Base-by-base conservation (phyloP, 2,888 invertebrate species). In the Eudasyphora cyanicolor region DNA sequence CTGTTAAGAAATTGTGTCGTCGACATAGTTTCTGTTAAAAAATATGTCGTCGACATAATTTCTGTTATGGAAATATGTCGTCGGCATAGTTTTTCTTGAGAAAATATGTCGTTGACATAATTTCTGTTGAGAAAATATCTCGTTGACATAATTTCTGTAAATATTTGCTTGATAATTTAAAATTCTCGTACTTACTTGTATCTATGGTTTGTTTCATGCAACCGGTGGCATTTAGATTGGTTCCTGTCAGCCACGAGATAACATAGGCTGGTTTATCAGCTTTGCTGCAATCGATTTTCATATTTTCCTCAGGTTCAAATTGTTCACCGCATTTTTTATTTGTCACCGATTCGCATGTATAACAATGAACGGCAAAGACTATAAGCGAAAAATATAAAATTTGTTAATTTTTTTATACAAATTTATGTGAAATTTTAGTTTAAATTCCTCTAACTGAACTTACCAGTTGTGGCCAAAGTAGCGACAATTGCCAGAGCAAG, bases 361-460 rank as follows among this genome's bases (percentile, higher is more conserved):
- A 92, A 84, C 92, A 92, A 17, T 89, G 89, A 64, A 92, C 86
- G 84, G 91, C 91, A 82, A 88, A 90, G 14, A 89, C 92, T 92
- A 85, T 12, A 38, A 70, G 38, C n/a, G n/a, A n/a, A n/a, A n/a
- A n/a, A n/a, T n/a, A n/a, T n/a, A n/a, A n/a, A n/a, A n/a, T n/a
- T n/a, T n/a, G n/a, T n/a, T n/a, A n/a, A n/a, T n/a, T n/a, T n/a
- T n/a, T n/a, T n/a, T n/a, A n/a, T n/a, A n/a, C n/a, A n/a, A n/a
- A n/a, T n/a, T n/a, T n/a, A n/a, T n/a, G n/a, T n/a, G n/a, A n/a
- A n/a, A n/a, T n/a, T n/a, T n/a, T n/a, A n/a, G n/a, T n/a, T n/a
- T n/a, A n/a, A n/a, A n/a, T n/a, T n/a, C n/a, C n/a, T n/a, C n/a
- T n/a, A n/a, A n/a, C n/a, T n/a, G n/a, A n/a, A n/a, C 42, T 51